Base-by-base conservation (phyloP, 2,888 invertebrate genomes). In the Brassicogethes aeneus region DNA sequence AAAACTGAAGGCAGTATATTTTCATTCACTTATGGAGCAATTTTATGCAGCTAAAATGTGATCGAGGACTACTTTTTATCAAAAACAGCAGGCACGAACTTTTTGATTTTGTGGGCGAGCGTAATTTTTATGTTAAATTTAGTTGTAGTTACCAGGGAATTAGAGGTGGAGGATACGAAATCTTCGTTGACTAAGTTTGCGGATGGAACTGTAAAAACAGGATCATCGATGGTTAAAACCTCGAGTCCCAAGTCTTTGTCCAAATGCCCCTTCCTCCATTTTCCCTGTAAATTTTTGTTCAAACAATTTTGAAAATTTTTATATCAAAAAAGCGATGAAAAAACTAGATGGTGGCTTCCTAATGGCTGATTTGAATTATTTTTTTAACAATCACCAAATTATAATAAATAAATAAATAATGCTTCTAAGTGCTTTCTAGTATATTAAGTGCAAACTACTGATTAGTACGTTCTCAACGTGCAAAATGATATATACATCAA, bases 181-280 rank as follows among this genome's bases (percentile, higher is more conserved):
- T 64, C 64, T 45, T 55, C 66, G 43, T 56, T 65, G 46, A 67
- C 58, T 45, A 69, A 57, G 54, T 64, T 66, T 47, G 62, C 67
- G 36, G 69, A 69, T 35, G 59, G 60, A 35, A 67, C 56, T 38
- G 63, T 59, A 53, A 64, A 62, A 43, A 61, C 59, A 35, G 64
- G 66, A 48, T 65, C 65, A 51, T 68, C 65, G 52, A 68, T 62
- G 46, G 64, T 63, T 54, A 69, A 66, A 48, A 68, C 59, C 50
- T 67, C 64, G 45, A 65, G 52, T 46, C 64, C 68, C 46, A 57
- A 53, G 43, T 62, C 61, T 40, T 51, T 52, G 44, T 65, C 64
- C 51, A 56, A 59, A 17, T 40, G 47, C 33, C 41, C 44, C 32
- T 46, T 34, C 44, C 53, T 50, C 31, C 48, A 42, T 47, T 54